Evolutionary conservation across 2,113 vertebrate species (phyloP).

Genomic region (Lasiurus cinereus): DNA sequence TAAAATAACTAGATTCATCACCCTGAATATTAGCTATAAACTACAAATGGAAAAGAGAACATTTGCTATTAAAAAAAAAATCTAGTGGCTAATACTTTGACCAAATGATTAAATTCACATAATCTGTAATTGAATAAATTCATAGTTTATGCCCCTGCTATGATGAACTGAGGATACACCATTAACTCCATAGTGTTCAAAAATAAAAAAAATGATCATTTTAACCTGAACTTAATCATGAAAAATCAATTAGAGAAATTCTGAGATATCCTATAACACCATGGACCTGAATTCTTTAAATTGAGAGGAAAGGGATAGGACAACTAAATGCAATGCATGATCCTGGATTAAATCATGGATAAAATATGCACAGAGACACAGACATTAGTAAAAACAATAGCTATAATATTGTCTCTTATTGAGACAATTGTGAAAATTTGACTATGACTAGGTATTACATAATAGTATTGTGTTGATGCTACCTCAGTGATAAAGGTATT

Average conservation of each 20-base stretch:
- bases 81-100: neutral
- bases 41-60: neutral
- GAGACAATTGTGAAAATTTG: neutral
- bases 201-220: neutral
- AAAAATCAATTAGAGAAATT: slow-evolving; percentile 17
- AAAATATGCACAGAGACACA: neutral
- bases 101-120: neutral
- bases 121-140: neutral
- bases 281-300: neutral
- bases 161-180: neutral
- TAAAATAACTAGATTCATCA: neutral
- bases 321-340: neutral
- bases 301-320: neutral
- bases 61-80: slow-evolving; percentile 26
- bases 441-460: neutral
- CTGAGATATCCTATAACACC: neutral
- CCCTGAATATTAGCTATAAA: neutral
- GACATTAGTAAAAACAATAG: neutral
- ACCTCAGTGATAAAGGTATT: neutral
- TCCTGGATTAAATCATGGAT: neutral
- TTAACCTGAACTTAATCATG: neutral
- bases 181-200: neutral
- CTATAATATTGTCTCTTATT: neutral
- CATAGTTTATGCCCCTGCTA: neutral
- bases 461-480: neutral